phyloP scores from a whole-genome alignment of 2,113 vertebrate species.

The Grantiella picta region DNA sequence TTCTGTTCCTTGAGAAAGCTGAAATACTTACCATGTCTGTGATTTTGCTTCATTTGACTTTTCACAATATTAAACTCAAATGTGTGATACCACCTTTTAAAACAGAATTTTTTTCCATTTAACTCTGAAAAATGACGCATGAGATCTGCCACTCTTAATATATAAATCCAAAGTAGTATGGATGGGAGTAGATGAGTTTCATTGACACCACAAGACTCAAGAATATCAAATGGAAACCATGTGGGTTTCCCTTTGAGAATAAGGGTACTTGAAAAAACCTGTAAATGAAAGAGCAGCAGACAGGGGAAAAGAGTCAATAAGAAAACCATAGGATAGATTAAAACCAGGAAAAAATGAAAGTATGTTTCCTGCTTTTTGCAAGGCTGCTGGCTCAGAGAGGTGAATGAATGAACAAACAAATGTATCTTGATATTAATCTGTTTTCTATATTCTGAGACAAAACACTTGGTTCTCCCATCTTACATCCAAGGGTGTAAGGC shows the following conservation, averaged over 20 bases:
- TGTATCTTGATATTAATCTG: not conserved
- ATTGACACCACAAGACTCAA: not conserved
- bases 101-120: not conserved
- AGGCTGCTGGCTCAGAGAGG: not conserved
- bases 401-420: not conserved
- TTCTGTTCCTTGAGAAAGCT: not conserved
- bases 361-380: not conserved
- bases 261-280: not conserved
- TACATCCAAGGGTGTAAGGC: not conserved
- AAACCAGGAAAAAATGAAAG: not conserved
- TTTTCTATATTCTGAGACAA: not conserved
- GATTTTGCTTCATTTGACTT: not conserved
- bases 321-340: not conserved
- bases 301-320: not conserved
- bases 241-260: not conserved
- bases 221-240: not conserved
- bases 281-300: not conserved
- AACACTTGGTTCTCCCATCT: not conserved
- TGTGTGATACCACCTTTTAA: not conserved
- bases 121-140: not conserved
- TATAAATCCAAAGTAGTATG: not conserved
- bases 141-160: not conserved
- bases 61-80: not conserved
- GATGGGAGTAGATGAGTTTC: not conserved
- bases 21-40: not conserved